These are phyloP conservation scores for Caloenas nicobarica DNA, from an alignment of 2,113 vertebrate genomes.

Conservation along the genomic window DNA sequence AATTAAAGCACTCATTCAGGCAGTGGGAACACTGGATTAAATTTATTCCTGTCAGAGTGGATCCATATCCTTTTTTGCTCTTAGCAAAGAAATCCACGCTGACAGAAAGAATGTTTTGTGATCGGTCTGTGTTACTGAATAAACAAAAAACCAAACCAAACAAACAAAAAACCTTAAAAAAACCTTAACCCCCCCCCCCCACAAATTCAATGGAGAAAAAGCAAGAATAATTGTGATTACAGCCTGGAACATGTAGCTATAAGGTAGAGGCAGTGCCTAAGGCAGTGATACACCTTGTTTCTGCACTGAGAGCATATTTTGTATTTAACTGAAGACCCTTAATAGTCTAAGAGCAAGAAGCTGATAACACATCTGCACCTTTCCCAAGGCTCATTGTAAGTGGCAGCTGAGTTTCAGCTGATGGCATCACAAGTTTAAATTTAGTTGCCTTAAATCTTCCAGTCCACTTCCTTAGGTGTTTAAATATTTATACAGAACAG, in stretches of 20 bases:
- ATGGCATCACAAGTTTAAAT: background rate
- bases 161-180: too few relatives aligned
- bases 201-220: background rate
- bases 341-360: background rate
- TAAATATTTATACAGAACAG: background rate
- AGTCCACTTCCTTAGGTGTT: background rate
- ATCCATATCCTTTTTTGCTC: background rate
- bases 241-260: background rate
- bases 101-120: background rate
- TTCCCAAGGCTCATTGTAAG: background rate
- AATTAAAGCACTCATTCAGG: background rate
- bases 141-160: background rate
- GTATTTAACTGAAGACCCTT: background rate
- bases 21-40: background rate
- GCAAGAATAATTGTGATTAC: background rate
- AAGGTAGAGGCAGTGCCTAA: background rate
- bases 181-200: too few relatives aligned
- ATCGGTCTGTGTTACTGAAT: background rate
- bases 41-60: background rate
- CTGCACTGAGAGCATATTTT: background rate
- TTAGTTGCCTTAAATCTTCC: background rate
- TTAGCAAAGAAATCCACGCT: background rate
- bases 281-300: background rate
- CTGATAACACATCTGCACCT: background rate
- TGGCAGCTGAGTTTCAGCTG: background rate